Evolutionary conservation across 2,113 vertebrate genomes (phyloP).

Genomic region (Polypterus bichir): DNA sequence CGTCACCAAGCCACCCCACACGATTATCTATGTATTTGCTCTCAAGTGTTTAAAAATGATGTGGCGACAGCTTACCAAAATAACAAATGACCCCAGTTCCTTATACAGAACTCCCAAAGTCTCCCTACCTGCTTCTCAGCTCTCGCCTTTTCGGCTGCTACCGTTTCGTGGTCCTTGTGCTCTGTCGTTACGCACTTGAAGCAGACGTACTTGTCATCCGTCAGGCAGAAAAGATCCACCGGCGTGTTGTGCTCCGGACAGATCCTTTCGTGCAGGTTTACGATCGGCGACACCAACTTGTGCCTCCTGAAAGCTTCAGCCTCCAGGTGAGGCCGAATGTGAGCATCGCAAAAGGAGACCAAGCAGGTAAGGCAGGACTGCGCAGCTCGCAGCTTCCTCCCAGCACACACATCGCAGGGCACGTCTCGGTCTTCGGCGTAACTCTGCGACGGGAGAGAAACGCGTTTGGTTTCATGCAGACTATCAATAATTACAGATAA

Average conservation of each 20-base stretch:
- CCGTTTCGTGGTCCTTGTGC: background rate
- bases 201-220: conserved; percentile 1
- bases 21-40: no score
- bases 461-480: fast-evolving
- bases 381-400: background rate
- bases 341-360: conserved; percentile 8
- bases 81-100: no score
- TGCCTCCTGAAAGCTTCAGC: conserved; percentile 3
- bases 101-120: no score
- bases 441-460: fast-evolving
- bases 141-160: background rate
- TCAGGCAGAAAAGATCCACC: conserved; percentile 13
- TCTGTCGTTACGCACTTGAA: background rate
- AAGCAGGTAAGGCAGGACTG: conserved; percentile 8
- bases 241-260: conserved; percentile 2
- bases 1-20: no score
- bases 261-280: background rate
- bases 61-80: no score
- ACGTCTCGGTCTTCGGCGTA: background rate
- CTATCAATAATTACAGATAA: conserved; percentile 35
- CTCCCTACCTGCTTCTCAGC: background rate
- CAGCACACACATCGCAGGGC: conserved; percentile 5
- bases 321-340: conserved; percentile 2
- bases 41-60: no score
- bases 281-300: background rate